These are phyloP conservation scores for Chloroceryle inda DNA, from an alignment of 2,797 vertebrate genomes.

Conservation along the genomic window DNA sequence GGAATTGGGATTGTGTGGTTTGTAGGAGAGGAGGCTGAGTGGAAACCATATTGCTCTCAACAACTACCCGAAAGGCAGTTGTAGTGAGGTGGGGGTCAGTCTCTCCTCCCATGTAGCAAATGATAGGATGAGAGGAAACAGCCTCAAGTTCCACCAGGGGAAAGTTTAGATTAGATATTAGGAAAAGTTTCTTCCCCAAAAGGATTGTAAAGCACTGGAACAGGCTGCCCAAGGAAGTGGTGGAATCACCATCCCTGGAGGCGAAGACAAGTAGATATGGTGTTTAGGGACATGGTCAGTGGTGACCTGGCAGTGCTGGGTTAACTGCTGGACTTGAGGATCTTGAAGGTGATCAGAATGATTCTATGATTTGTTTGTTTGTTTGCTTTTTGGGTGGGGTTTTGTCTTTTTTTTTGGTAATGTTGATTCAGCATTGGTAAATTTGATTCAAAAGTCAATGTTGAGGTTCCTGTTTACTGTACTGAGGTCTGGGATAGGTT, in stretches of 20 bases:
- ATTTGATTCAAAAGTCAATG: background rate
- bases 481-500: background rate
- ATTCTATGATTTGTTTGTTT: background rate
- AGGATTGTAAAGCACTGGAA: background rate
- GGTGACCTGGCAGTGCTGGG: background rate
- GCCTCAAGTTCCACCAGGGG: background rate
- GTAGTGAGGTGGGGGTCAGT: background rate
- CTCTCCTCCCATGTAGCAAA: background rate
- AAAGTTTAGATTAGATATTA: background rate
- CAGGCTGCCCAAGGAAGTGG: background rate
- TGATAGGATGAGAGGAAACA: background rate
- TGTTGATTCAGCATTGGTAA: no score
- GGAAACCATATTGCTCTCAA: background rate
- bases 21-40: background rate
- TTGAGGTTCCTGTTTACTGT: background rate
- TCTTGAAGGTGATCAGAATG: background rate
- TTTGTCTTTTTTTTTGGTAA: background rate
- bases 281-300: background rate
- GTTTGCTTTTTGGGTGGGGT: background rate
- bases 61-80: background rate
- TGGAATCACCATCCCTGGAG: background rate
- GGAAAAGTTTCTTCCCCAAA: background rate
- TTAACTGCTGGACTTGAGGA: background rate
- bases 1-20: background rate
- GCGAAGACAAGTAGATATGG: background rate